A percentile compares a stretch with the other conserved stretches of the same genome.
Evolutionary conservation across 2,113 vertebrate genomes (phyloP).

Genomic region (Tragelaphus scriptus): DNA sequence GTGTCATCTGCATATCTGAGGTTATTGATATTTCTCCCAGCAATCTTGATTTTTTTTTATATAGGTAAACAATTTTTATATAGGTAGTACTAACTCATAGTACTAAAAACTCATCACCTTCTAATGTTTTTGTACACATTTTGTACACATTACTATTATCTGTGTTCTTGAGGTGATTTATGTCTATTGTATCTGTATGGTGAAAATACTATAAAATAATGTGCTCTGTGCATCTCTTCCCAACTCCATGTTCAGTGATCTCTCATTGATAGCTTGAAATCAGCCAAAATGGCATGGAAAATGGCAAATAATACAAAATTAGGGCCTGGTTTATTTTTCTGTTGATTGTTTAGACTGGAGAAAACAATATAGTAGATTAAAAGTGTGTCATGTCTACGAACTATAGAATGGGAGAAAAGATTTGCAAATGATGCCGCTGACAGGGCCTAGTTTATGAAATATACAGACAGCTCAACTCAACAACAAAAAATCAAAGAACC

Average conservation of each 20-base stretch:
- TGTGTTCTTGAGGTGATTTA: background rate
- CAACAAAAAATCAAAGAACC: background rate
- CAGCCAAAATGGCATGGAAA: background rate
- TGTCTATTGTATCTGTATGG: background rate
- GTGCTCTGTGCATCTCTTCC: too few relatives aligned
- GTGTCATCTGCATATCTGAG: too few relatives aligned
- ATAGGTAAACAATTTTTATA: background rate
- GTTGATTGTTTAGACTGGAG: background rate
- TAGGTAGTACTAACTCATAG: background rate
- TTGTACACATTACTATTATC: background rate
- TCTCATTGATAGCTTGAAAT: background rate
- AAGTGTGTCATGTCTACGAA: background rate
- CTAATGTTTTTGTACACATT: background rate
- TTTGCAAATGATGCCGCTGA: background rate
- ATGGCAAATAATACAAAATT: background rate
- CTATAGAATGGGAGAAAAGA: background rate
- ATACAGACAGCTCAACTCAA: background rate
- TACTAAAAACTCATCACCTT: background rate
- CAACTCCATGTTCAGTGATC: background rate
- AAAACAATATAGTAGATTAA: background rate
- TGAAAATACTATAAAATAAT: background rate
- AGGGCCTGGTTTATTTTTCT: background rate
- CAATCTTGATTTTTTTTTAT: too few relatives aligned
- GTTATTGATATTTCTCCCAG: too few relatives aligned
- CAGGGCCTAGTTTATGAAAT: background rate